Conservation (phyloP, 2,888 invertebrate genomes). For the Morpho deidamia region DNA sequence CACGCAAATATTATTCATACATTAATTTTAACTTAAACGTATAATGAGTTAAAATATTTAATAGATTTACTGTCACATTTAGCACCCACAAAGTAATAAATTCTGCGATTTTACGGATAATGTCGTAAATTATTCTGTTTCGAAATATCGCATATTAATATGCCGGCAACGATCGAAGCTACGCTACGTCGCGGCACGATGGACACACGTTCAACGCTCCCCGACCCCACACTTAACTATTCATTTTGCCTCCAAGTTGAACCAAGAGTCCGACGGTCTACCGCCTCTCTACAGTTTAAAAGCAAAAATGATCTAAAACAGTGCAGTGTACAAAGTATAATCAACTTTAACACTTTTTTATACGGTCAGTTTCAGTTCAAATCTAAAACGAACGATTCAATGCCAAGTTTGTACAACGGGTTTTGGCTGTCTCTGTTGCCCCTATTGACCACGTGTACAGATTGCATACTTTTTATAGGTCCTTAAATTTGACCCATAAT, state of each 20-base stretch:
- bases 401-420: slow-evolving; percentile 71
- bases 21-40: slow-evolving; percentile 23
- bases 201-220: slow-evolving; percentile 43
- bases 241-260: slow-evolving; percentile 53
- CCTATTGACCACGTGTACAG: slow-evolving; percentile 49
- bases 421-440: slow-evolving; percentile 53
- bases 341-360: slow-evolving; percentile 24
- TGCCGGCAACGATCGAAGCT: slow-evolving; percentile 43
- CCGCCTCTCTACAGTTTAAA: slow-evolving; percentile 41
- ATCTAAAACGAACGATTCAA: slow-evolving; percentile 43
- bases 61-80: slow-evolving; percentile 1
- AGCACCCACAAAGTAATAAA: not conserved
- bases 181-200: slow-evolving; percentile 33
- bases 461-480: slow-evolving; percentile 37
- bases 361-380: slow-evolving; percentile 31
- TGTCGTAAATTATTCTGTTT: not conserved
- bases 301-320: slow-evolving; percentile 42
- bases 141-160: slow-evolving; percentile 11
- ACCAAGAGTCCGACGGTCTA: slow-evolving; percentile 54
- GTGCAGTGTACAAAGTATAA: slow-evolving; percentile 7
- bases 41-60: slow-evolving; percentile 54
- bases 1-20: slow-evolving; percentile 23
- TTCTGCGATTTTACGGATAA: not conserved
- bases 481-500: slow-evolving; percentile 29
- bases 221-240: slow-evolving; percentile 58